Percentiles rank a stretch among this genome's conserved stretches.
Conservation (phyloP, 2,888 invertebrate genomes). For the Hirtodrosophila histrioides region DNA sequence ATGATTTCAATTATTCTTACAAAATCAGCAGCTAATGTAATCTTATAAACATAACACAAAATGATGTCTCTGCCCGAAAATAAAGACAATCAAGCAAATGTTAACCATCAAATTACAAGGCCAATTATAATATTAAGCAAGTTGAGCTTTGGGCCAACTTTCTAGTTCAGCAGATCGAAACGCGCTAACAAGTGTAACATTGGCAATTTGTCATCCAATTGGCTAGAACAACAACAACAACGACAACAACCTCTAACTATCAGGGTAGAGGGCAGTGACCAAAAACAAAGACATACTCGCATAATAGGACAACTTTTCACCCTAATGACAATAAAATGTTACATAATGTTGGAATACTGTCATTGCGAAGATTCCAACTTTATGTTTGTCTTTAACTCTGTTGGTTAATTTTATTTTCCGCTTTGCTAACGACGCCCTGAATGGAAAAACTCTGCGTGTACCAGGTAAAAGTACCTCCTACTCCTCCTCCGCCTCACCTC, state of each 20-base stretch:
- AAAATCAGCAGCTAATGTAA: no score
- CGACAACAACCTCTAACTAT: slow-evolving; percentile 4
- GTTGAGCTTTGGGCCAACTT: slow-evolving; percentile 32
- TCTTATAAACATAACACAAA: background rate
- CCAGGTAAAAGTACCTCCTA: no score
- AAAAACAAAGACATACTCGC: slow-evolving; percentile 15
- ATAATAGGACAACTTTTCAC: slow-evolving; percentile 22
- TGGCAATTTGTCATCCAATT: slow-evolving; percentile 72
- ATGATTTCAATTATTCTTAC: no score
- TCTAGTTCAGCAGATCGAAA: slow-evolving; percentile 70
- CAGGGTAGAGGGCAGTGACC: slow-evolving; percentile 44
- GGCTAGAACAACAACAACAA: slow-evolving; percentile 58
- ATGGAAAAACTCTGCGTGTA: slow-evolving; percentile 20
- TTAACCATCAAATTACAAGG: slow-evolving; percentile 27
- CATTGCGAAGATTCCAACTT: slow-evolving; percentile 14
- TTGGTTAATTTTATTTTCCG: slow-evolving; percentile 70
- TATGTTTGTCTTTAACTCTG: slow-evolving; percentile 30
- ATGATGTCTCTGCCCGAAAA: no score
- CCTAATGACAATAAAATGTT: slow-evolving; percentile 46
- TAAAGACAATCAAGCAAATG: background rate
- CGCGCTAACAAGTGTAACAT: slow-evolving; percentile 74
- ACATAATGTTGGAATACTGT: slow-evolving; percentile 69
- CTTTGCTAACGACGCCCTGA: slow-evolving; percentile 53
- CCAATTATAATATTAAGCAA: slow-evolving; percentile 22
- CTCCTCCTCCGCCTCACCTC: background rate